Percentiles rank a stretch among this genome's conserved stretches.
Conservation (phyloP, 2,888 invertebrate genomes). For the Phyllotreta cruciferae region DNA sequence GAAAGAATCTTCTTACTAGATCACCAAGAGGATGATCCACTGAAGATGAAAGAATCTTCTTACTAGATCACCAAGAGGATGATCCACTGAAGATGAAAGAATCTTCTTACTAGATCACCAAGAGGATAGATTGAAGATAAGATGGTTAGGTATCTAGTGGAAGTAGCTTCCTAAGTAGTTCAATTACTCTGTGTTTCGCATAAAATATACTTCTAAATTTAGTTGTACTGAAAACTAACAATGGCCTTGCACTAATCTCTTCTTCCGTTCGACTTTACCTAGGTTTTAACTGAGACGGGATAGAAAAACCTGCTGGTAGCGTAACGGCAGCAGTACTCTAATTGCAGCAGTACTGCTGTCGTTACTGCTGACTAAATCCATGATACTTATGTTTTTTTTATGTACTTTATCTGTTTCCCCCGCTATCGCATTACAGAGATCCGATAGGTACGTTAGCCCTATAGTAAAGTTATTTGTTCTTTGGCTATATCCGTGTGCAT, state of each 20-base stretch:
- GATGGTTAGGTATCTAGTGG: no score
- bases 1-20: no score
- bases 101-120: no score
- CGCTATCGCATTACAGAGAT: constrained; percentile 61
- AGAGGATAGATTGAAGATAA: no score
- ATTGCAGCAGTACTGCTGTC: constrained; percentile 6
- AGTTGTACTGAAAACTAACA: constrained; percentile 16
- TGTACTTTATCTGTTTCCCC: constrained; percentile 55
- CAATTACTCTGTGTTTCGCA: no score
- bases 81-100: no score
- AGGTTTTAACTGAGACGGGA: constrained; percentile 47
- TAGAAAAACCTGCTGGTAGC: constrained; percentile 28
- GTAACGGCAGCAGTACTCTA: constrained; percentile 20
- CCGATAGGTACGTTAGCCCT: constrained; percentile 60
- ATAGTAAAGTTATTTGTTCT: constrained; percentile 23
- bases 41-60: no score
- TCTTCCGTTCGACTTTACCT: constrained; percentile 57
- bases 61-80: no score
- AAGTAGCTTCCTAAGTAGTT: no score
- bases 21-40: no score
- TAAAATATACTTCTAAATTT: no score
- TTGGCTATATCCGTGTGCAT: constrained; percentile 24
- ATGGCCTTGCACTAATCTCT: constrained; percentile 43
- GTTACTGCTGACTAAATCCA: constrained; percentile 1
- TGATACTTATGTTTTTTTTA: constrained; percentile 37